phyloP scores from a whole-genome alignment of 2,113 vertebrate genomes.

The Ageneiosus marmoratus region DNA sequence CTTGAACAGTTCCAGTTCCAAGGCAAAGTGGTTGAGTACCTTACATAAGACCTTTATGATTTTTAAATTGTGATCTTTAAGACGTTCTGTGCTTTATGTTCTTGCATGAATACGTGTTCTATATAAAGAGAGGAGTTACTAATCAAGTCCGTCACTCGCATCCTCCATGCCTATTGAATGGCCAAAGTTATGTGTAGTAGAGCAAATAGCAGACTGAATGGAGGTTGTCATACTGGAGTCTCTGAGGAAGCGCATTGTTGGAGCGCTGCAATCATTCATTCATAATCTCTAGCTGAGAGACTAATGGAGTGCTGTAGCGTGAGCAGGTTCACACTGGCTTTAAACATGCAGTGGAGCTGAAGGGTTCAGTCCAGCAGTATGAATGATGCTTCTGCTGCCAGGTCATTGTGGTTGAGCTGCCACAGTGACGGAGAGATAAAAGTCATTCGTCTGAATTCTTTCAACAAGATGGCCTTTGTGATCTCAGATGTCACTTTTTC shows the following conservation, averaged over 20 bases:
- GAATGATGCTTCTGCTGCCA: neutral
- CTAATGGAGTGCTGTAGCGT: constrained; percentile 6
- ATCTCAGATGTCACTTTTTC: neutral
- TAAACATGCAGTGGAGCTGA: constrained; percentile 6
- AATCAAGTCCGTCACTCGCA: neutral
- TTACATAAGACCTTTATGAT: no score
- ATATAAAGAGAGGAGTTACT: neutral
- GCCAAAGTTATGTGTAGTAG: neutral
- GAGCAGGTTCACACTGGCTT: neutral
- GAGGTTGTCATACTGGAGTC: neutral
- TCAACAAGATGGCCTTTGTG: constrained; percentile 7
- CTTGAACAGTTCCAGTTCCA: neutral
- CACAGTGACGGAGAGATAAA: neutral
- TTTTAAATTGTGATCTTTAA: neutral
- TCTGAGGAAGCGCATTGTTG: constrained; percentile 32
- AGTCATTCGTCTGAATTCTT: neutral
- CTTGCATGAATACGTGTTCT: neutral
- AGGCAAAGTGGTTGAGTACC: no score
- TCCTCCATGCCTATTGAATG: neutral
- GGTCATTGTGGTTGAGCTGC: constrained; percentile 1
- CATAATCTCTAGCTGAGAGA: constrained; percentile 38
- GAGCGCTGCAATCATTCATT: constrained; percentile 31
- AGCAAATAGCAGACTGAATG: constrained; percentile 13
- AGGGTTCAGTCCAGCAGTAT: neutral
- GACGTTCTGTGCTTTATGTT: neutral